Evolutionary conservation across 2,797 vertebrate genomes (phyloP).

Genomic region (Coluber constrictor): DNA sequence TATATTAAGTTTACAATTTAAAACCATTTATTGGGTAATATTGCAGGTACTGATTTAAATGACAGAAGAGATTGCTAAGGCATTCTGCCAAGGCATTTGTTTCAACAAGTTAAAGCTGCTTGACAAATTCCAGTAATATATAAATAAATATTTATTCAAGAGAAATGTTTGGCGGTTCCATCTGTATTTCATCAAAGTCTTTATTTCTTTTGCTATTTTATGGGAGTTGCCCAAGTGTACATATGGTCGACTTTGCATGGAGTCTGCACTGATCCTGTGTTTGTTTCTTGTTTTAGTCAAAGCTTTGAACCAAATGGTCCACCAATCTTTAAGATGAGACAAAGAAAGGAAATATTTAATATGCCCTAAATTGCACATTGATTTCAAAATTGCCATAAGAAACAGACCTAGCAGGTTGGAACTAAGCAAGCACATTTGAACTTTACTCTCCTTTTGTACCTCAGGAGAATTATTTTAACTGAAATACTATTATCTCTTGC

Average conservation of each 20-base stretch:
- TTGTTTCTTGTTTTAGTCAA: not conserved
- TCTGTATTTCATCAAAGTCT: not conserved
- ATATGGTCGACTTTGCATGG: not conserved
- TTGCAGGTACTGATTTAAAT: not conserved
- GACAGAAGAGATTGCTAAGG: not conserved
- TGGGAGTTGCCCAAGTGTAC: not conserved
- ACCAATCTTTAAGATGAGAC: not conserved
- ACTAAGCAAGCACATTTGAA: constrained; percentile 21
- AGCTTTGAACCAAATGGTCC: constrained; percentile 18
- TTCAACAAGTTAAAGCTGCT: not conserved
- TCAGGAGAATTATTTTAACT: not conserved
- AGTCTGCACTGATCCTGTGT: not conserved
- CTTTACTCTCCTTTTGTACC: constrained; percentile 4
- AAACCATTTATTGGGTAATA: not conserved
- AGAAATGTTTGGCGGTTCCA: not conserved
- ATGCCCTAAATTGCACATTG: constrained; percentile 1
- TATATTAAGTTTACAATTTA: not conserved
- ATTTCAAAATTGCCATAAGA: constrained; percentile 15
- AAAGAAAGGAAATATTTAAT: constrained; percentile 3
- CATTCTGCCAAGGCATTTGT: constrained; percentile 8
- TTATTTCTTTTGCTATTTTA: not conserved
- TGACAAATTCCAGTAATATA: not conserved
- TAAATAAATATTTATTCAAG: not conserved
- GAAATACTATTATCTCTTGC: not conserved
- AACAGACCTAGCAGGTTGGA: not conserved